These are phyloP conservation scores for Drosophila nikananu DNA, from an alignment of 1,140 invertebrate species.

Conservation along the genomic window DNA sequence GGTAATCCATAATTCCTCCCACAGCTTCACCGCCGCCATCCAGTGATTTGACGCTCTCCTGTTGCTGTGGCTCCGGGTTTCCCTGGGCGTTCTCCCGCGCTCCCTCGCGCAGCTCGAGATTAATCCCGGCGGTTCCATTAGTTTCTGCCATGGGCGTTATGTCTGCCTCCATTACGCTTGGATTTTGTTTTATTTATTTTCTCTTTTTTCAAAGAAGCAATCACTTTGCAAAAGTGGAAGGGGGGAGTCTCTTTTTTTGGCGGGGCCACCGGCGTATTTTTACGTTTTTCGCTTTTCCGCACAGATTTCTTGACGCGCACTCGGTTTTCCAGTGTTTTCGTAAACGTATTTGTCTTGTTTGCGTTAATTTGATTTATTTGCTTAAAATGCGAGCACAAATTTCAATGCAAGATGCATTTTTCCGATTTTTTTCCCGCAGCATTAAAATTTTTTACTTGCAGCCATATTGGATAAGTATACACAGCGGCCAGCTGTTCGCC, in stretches of 20 bases:
- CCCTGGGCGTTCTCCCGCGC: conserved; percentile 18
- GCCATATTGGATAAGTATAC: conserved; percentile 75
- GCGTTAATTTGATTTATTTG: conserved; percentile 2
- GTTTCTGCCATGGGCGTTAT: conserved; percentile 52
- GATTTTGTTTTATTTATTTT: conserved; percentile 13
- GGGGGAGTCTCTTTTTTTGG: conserved; percentile 37
- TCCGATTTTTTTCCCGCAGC: conserved; percentile 24
- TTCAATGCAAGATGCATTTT: conserved; percentile 31
- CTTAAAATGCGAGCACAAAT: conserved; percentile 6
- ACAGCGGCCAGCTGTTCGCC: conserved; percentile 55
- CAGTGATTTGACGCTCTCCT: conserved; percentile 12
- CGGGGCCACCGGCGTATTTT: conserved; percentile 44
- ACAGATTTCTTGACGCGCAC: conserved; percentile 17
- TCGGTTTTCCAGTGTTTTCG: conserved; percentile 11
- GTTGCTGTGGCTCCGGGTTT: conserved; percentile 22
- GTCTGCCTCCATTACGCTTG: conserved; percentile 58
- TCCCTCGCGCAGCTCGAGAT: conserved; percentile 10
- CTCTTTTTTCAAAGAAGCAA: conserved; percentile 18
- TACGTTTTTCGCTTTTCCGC: background rate
- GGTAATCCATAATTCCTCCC: conserved; percentile 49
- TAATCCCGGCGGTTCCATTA: conserved; percentile 31
- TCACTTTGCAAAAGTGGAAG: conserved; percentile 19
- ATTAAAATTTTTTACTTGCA: conserved; percentile 50
- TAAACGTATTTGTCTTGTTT: background rate
- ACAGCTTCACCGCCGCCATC: conserved; percentile 24